Percentiles rank a stretch among this genome's conserved stretches.
Evolutionary conservation across 2,113 vertebrate genomes (phyloP).

Genomic region (cat (Felis catus)): DNA sequence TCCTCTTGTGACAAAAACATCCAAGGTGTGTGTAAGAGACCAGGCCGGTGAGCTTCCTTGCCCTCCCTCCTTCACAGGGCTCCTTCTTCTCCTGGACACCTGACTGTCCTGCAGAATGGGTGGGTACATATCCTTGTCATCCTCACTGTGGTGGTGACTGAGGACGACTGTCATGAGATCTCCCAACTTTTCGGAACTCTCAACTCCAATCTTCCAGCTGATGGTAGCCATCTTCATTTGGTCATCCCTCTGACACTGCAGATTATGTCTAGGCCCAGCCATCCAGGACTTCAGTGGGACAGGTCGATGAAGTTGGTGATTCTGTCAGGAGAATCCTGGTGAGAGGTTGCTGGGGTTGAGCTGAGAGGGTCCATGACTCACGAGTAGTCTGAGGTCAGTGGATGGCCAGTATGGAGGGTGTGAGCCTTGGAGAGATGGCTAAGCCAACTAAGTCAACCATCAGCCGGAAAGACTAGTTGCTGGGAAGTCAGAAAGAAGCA

Average conservation of each 20-base stretch:
- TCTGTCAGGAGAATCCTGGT: background rate
- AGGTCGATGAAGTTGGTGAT: background rate
- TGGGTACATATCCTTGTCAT: background rate
- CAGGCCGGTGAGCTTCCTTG: background rate
- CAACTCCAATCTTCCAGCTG: background rate
- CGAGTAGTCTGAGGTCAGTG: background rate
- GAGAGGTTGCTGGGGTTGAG: background rate
- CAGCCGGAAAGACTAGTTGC: background rate
- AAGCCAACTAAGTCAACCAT: background rate
- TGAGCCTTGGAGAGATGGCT: background rate
- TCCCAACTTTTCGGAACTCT: background rate
- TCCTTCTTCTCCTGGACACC: background rate
- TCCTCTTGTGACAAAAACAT: background rate
- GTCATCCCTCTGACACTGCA: background rate
- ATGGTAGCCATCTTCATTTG: background rate
- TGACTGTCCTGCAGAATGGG: fast-evolving
- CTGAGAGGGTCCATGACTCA: background rate
- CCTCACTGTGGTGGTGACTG: background rate
- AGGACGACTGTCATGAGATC: background rate
- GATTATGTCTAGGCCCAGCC: background rate
- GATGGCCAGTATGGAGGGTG: background rate
- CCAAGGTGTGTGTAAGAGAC: background rate
- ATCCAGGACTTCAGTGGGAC: background rate
- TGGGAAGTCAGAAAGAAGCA: background rate
- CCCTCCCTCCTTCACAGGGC: background rate